Evolutionary conservation across 2,797 vertebrate species (phyloP).

Genomic region (Siniperca scherzeri): DNA sequence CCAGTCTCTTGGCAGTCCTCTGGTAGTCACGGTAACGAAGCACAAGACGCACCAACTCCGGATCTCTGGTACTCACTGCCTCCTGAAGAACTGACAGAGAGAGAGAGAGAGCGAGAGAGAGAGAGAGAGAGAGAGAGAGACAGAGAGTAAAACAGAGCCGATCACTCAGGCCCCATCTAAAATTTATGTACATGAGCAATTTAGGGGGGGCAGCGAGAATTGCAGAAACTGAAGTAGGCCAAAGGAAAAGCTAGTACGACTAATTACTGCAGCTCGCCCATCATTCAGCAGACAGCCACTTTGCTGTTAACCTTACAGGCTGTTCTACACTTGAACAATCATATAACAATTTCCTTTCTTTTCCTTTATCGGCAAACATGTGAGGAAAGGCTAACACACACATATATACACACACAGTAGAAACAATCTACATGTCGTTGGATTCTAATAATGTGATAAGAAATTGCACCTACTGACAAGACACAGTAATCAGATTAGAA

Average conservation of each 20-base stretch:
- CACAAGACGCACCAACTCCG: slow-evolving; percentile 94
- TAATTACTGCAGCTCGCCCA: slow-evolving; percentile 53
- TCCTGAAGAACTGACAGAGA: slow-evolving; percentile 92
- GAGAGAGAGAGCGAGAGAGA: slow-evolving; percentile 13
- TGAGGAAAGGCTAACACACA: not conserved
- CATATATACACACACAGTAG: not conserved
- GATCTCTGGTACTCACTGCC: slow-evolving; percentile 94
- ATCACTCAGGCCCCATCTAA: slow-evolving; percentile 73
- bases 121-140: not conserved
- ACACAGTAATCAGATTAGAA: slow-evolving; percentile 9
- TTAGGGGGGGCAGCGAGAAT: slow-evolving; percentile 60
- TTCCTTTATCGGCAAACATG: slow-evolving; percentile 1
- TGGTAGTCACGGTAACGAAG: slow-evolving; percentile 97
- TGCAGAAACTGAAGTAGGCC: slow-evolving; percentile 63
- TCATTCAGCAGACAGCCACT: slow-evolving; percentile 57
- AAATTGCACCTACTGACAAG: not conserved
- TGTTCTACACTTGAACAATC: slow-evolving; percentile 34
- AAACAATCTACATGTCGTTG: not conserved
- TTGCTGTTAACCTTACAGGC: slow-evolving; percentile 46
- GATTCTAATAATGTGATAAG: not conserved
- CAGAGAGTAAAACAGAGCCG: slow-evolving; percentile 46
- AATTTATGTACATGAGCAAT: slow-evolving; percentile 72
- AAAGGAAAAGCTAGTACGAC: slow-evolving; percentile 51
- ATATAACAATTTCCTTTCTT: slow-evolving; percentile 15
- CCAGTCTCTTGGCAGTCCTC: slow-evolving; percentile 94